phyloP scores from a whole-genome alignment of 2,113 vertebrate genomes.

The Lethenteron reissneri region DNA sequence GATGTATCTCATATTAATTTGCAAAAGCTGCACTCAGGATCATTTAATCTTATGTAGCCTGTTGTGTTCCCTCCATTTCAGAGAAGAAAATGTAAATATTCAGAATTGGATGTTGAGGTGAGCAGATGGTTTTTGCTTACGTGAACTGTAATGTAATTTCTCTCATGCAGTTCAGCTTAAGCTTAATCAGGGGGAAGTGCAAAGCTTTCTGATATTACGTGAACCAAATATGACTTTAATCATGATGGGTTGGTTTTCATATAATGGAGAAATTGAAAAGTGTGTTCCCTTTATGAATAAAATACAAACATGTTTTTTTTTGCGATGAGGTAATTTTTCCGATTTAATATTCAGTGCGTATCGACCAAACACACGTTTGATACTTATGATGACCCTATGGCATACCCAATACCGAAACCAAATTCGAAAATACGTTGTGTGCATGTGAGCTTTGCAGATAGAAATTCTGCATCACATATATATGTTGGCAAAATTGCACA shows the following conservation, averaged over 20 bases:
- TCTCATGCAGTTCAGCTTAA: neutral
- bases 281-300: neutral
- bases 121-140: neutral
- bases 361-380: too few species aligned
- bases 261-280: neutral
- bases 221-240: neutral
- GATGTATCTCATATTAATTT: too few species aligned
- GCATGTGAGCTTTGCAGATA: too few species aligned
- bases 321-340: too few species aligned
- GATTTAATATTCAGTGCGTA: too few species aligned
- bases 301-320: neutral
- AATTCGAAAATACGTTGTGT: too few species aligned
- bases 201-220: neutral
- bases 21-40: too few species aligned
- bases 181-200: neutral
- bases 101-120: constrained; percentile 4
- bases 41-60: neutral
- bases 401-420: too few species aligned
- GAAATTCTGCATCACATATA: too few species aligned
- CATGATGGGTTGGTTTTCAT: neutral
- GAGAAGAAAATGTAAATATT: constrained; percentile 5
- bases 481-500: too few species aligned
- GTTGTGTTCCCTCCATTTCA: neutral
- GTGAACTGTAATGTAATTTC: neutral
- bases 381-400: too few species aligned